These are phyloP conservation scores for Hyalella azteca DNA, from an alignment of 2,888 invertebrate species.

Conservation along the genomic window DNA sequence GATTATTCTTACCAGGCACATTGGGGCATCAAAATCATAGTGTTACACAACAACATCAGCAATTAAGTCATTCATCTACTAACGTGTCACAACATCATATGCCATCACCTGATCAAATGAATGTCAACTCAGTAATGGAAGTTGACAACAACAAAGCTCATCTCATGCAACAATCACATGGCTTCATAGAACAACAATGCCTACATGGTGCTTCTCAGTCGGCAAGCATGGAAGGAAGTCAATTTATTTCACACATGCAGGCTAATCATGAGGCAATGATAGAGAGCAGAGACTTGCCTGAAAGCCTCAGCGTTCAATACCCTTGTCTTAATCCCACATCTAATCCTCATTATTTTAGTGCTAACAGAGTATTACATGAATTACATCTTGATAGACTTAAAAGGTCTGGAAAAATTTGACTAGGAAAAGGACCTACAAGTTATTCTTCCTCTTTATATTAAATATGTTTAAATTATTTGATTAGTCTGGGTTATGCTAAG, in stretches of 20 bases:
- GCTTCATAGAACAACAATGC: neutral
- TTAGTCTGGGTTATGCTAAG: no score
- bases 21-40: neutral
- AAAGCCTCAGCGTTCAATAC: constrained; percentile 17
- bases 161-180: neutral
- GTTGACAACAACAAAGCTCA: no score
- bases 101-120: no score
- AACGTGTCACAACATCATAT: no score
- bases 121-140: no score
- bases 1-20: neutral
- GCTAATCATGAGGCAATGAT: neutral
- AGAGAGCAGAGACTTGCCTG: neutral
- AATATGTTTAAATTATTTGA: no score
- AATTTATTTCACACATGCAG: neutral
- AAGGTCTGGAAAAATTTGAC: constrained; percentile 5
- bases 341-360: constrained; percentile 15
- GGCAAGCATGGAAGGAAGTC: no score
- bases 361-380: constrained; percentile 13
- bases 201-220: no score
- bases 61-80: no score
- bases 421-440: no score
- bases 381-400: constrained; percentile 4
- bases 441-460: no score
- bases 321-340: constrained; percentile 6
- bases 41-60: no score